Percentiles rank a stretch among this genome's conserved stretches.
Evolutionary conservation across 92 coral and sea anemone species (phyloP).

Genomic region (Zoanthus solanderi): DNA sequence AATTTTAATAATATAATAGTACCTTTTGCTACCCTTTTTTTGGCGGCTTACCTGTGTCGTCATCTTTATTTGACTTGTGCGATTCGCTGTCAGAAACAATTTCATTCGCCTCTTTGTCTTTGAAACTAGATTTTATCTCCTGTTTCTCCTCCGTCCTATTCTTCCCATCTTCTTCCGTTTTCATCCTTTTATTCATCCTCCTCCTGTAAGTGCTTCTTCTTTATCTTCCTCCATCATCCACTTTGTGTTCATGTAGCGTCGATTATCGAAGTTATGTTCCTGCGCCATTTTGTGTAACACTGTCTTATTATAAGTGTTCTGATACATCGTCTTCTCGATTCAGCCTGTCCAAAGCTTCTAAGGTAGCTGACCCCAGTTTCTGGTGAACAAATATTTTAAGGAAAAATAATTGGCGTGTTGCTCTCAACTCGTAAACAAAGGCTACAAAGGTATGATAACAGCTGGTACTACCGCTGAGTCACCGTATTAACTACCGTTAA

Average conservation of each 20-base stretch:
- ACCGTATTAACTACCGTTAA: too few relatives aligned
- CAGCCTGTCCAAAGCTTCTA: constrained; percentile 66
- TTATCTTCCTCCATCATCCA: constrained; percentile 16
- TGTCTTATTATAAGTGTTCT: constrained; percentile 43
- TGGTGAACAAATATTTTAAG: not conserved
- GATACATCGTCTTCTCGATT: constrained; percentile 64
- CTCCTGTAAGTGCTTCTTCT: constrained; percentile 2
- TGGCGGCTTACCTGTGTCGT: not conserved
- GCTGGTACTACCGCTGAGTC: too few relatives aligned
- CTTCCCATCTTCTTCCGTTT: not conserved
- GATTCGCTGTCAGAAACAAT: not conserved
- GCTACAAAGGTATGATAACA: too few relatives aligned
- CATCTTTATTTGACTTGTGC: not conserved
- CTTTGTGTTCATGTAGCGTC: constrained; percentile 23
- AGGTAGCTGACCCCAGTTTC: constrained; percentile 69
- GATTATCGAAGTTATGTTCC: not conserved
- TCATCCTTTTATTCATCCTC: constrained; percentile 30
- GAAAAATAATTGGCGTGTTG: not conserved
- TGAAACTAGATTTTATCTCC: not conserved
- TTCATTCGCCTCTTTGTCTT: not conserved
- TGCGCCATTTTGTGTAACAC: not conserved
- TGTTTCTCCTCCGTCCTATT: constrained; percentile 7
- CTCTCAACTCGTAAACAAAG: too few relatives aligned
- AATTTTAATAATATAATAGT: too few relatives aligned
- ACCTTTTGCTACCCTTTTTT: not conserved